These are phyloP conservation scores for Eupithecia pulchellata DNA, from an alignment of 2,888 invertebrate species.

Conservation along the genomic window DNA sequence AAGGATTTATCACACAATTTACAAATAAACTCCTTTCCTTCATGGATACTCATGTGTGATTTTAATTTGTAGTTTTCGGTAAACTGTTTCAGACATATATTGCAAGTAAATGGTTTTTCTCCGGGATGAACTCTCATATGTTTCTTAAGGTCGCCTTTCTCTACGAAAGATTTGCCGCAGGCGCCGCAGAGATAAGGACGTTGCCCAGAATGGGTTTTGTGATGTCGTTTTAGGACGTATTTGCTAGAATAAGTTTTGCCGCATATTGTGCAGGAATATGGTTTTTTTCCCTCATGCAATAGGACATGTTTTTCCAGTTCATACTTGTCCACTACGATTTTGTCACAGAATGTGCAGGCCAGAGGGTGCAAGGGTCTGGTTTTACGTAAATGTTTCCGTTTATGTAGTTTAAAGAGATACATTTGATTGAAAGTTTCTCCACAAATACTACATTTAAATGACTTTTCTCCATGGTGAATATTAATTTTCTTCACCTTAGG, in stretches of 20 bases:
- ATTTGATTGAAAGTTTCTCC: constrained; percentile 12
- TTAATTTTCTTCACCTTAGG: neutral
- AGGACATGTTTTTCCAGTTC: constrained; percentile 9
- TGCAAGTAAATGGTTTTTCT: constrained; percentile 25
- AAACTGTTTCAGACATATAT: constrained; percentile 28
- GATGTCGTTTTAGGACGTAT: constrained; percentile 15
- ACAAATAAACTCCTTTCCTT: constrained; percentile 15
- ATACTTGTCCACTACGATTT: constrained; percentile 14
- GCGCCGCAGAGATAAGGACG: neutral
- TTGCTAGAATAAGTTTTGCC: constrained; percentile 4
- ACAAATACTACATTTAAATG: neutral
- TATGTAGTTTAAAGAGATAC: neutral
- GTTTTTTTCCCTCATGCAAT: neutral
- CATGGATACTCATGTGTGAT: constrained; percentile 27
- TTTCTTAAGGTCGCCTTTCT: constrained; percentile 13
- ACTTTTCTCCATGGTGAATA: neutral
- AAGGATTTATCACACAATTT: constrained; percentile 23
- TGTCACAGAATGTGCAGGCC: constrained; percentile 20
- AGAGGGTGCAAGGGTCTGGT: neutral
- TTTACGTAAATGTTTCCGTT: constrained; percentile 3
- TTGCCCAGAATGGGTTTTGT: constrained; percentile 10
- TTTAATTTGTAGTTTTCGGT: constrained; percentile 27
- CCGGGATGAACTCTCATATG: constrained; percentile 21
- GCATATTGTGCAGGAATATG: constrained; percentile 11
- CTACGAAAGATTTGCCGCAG: constrained; percentile 17